Conservation (phyloP, 2,113 vertebrate species). For the Sylvilagus bachmani region DNA sequence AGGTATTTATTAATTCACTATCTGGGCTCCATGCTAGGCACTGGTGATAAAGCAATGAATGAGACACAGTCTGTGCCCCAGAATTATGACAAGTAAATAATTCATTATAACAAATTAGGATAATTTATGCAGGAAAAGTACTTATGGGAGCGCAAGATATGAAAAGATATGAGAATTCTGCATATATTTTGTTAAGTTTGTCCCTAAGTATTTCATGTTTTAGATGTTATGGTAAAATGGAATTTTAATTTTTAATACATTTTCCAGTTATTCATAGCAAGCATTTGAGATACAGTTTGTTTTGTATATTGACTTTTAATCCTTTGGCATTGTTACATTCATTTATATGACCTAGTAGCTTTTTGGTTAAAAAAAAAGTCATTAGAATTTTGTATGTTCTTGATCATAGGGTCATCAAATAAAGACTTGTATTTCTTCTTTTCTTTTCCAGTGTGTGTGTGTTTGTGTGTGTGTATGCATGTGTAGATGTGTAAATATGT, state of each 20-base stretch:
- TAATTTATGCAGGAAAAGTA: background rate
- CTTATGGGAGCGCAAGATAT: background rate
- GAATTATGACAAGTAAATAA: conserved; percentile 46
- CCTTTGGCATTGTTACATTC: background rate
- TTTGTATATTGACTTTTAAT: conserved; percentile 1
- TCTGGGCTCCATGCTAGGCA: background rate
- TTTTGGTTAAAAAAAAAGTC: background rate
- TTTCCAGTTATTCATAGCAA: background rate
- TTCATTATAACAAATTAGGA: background rate
- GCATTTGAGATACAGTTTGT: background rate
- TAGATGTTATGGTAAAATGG: background rate
- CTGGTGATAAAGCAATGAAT: background rate
- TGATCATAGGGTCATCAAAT: background rate
- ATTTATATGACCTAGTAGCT: background rate
- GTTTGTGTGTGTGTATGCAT: too few relatives aligned
- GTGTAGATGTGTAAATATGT: too few relatives aligned
- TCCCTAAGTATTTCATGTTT: conserved; percentile 30
- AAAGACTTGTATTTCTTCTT: background rate
- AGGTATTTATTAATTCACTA: background rate
- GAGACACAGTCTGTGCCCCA: background rate
- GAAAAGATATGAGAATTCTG: background rate
- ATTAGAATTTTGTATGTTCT: background rate
- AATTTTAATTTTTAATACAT: conserved; percentile 32
- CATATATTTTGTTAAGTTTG: background rate
- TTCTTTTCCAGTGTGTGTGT: background rate